Evolutionary conservation across 2,113 vertebrate genomes (phyloP).

Genomic region (Ornithorhynchus anatinus): DNA sequence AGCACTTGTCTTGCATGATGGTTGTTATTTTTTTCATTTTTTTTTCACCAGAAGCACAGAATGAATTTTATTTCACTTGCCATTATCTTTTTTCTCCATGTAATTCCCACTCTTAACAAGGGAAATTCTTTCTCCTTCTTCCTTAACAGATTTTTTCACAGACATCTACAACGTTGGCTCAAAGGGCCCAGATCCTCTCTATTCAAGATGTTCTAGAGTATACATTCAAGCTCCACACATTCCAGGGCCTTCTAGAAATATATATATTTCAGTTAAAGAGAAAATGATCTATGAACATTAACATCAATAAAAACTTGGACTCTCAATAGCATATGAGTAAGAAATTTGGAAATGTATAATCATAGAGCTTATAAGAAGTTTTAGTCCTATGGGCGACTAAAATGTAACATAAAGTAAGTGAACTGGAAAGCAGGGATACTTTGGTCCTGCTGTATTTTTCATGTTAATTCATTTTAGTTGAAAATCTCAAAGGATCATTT

Average conservation of each 20-base stretch:
- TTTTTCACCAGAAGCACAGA: neutral
- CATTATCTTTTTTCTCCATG: constrained; percentile 18
- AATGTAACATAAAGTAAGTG: neutral
- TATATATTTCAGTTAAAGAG: neutral
- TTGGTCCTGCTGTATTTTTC: neutral
- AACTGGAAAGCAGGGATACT: neutral
- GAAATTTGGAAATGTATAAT: constrained; percentile 27
- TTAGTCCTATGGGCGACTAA: too few relatives aligned
- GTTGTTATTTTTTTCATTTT: constrained; percentile 43
- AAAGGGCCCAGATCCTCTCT: neutral
- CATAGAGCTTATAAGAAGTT: too few relatives aligned
- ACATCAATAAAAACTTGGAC: constrained; percentile 1
- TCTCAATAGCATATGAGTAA: neutral
- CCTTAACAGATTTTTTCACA: neutral
- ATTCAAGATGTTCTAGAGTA: neutral
- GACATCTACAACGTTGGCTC: neutral
- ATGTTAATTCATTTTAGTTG: constrained; percentile 34
- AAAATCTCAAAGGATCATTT: constrained; percentile 26
- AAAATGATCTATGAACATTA: neutral
- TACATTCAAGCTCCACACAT: neutral
- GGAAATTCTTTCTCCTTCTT: neutral
- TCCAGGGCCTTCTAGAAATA: neutral
- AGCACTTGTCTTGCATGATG: constrained; percentile 27
- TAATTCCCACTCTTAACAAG: neutral
- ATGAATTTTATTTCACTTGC: neutral